Evolutionary conservation across 1,140 invertebrate species (phyloP), one percentile per base, ranked within the genome.

Genomic region (Acromyrmex charruanus): DNA sequence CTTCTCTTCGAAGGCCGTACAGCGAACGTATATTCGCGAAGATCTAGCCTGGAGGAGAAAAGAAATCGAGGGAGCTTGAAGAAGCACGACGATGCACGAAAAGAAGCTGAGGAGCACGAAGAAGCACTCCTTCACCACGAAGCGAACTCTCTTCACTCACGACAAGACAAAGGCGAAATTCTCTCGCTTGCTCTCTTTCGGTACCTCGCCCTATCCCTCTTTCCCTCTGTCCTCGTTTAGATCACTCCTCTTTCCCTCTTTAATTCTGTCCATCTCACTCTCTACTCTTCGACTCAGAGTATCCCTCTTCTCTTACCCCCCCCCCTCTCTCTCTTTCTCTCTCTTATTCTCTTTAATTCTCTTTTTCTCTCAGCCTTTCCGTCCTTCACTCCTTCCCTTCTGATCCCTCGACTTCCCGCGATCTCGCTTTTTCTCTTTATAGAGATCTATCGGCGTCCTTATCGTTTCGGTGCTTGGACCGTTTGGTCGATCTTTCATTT

Each of bases 21-120:
- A 77, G 72, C 66, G 65, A 90, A 80, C 88, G 75, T 89, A 77
- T 53, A 77, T 53, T 66, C 44, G 79, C 89, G 49, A 79, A 77
- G 88, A 88, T 59, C 89, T 59, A 87, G 81, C 21, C 53, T 84
- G 89, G 71, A 82, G 66, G 85, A 87, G 88, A 90, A 90, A 86
- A 88, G 89, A 90, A 90, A 72, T 63, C 88, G 79, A 90, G 68
- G 86, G 68, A 89, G 88, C 85, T 74, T 87, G 88, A 74, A 89
- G 86, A 53, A 89, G 59, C 66, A 89, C 88, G 89, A 87, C 79
- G 85, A 81, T 69, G 61, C 77, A 87, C 79, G 89, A 87, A 63
- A 75, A 89, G 80, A 75, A 87, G 39, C 79, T 79, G 87, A 85
- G 82, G 90, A 89, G 82, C 77, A 75, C 55, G 69, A 80, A 86